phyloP scores from a whole-genome alignment of 2,888 invertebrate species.

The Limnephilus rhombicus region DNA sequence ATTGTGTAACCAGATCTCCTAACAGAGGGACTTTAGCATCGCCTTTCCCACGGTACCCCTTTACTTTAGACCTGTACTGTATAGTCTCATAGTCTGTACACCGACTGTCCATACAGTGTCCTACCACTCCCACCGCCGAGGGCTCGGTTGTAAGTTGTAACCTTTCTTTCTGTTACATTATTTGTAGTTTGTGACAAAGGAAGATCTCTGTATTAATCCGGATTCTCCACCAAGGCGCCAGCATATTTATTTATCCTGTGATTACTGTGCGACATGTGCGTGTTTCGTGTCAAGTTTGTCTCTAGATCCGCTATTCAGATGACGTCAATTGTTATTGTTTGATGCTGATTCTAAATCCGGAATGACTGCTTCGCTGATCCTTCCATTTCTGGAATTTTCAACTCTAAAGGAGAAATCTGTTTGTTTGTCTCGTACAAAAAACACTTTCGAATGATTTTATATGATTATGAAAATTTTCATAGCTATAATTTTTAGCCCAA shows the following conservation, averaged over 20 bases:
- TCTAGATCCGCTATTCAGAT: slow-evolving; percentile 34
- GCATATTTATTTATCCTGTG: neutral
- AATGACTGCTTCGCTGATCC: neutral
- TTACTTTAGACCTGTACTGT: neutral
- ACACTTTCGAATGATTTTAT: neutral
- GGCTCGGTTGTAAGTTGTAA: neutral
- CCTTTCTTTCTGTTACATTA: no score
- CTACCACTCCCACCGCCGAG: neutral
- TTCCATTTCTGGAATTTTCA: neutral
- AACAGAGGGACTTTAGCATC: neutral
- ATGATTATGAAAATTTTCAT: neutral
- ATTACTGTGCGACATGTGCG: neutral
- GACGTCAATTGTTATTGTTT: slow-evolving; percentile 28
- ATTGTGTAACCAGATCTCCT: slow-evolving; percentile 21
- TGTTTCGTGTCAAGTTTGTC: neutral
- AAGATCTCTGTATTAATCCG: neutral
- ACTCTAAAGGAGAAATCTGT: neutral
- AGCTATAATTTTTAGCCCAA: no score
- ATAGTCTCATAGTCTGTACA: neutral
- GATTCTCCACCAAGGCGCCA: neutral
- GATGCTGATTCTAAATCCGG: neutral
- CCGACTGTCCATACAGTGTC: neutral
- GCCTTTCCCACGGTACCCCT: slow-evolving; percentile 5
- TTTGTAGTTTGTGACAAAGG: neutral
- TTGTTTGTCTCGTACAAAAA: neutral